Evolutionary conservation across 2,888 invertebrate genomes (phyloP), one percentile per base, ranked within the genome.

Genomic region (Sinodicranocentrus sp.): DNA sequence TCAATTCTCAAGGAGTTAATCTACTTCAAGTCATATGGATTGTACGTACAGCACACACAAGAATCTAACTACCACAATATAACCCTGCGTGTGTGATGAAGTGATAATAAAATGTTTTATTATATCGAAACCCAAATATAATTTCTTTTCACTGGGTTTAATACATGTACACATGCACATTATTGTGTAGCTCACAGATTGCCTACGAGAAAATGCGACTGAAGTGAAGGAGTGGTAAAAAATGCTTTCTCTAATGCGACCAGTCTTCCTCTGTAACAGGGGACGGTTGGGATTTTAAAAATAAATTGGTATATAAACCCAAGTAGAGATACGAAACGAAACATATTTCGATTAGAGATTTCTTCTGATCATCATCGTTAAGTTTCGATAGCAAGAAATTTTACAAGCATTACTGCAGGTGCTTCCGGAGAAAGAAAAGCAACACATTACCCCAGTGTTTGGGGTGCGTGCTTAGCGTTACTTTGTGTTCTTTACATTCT

Each of bases 221-320:
- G 33, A 33, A 6, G 33, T 3, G 33, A 52, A 52, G 19, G 5
- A 17, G 52, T 52, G 19, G 19, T 57, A 15, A 8, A 17, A 13
- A 17, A 57, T 57, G 57, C 67, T 67, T 67, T 76, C 57, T 67
- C 54, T 67, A 5, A 3, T 21, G 57, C 57, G 1, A 25, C 23
- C 25, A 21, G 3, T 39, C 48, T 48, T 10, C 48, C 48, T 48
- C 13, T 63, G 52, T 44, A 54, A 6, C 54, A 28, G 54, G 63
- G 79, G 72, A 25, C 54, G 70, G n/a, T 65, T 65, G 21, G 17
- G 13, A n/a, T 68, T 73, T 75, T 82, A 82, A 75, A 82, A 82
- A 82, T 82, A 82, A 68, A 63, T 67, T 68, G 39, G 52, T 82
- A 82, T 82, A 82, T 70, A 82, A 82, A 82, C 68, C 68, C 73